Evolutionary conservation across 92 coral and sea anemone species (phyloP), one percentile per base, ranked within the genome.

Genomic region (Galaxea fascicularis): DNA sequence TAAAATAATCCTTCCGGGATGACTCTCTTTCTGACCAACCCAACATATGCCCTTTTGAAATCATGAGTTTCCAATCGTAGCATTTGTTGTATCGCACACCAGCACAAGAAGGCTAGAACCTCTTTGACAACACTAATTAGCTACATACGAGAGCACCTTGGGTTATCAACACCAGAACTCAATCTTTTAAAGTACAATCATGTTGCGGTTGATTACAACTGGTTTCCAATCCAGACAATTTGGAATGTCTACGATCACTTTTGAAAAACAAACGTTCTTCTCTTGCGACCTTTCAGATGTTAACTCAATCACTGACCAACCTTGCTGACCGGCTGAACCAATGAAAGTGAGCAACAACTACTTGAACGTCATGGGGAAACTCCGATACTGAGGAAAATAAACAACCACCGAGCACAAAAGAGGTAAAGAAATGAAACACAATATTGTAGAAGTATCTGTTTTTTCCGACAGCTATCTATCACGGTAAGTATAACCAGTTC

Each of bases 361-460:
- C 17, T 13, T 13, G 4, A 57, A 15, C 63, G n/a, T 6, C 8
- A 15, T 17, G 0, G 54, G 58, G 13, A 53, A 15, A 7, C 26
- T 15, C n/a, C 21, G 76, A 71, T 71, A n/a, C n/a, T n/a, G n/a
- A 22, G 24, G 76, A 71, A 71, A 71, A 71, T 45, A 45, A 71
- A 71, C 21, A 71, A 20, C 24, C 59, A 45, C 35, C 76, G 31
- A 57, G 35, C 58, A 20, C 29, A 22, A 11, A 14, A n/a, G 76
- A 71, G 76, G 46, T 71, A 71, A 71, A 41, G 17, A 21, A 10
- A 1, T 44, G 76, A 46, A 45, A 71, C 35, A 31, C 41, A 53
- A 71, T 71, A 71, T 71, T 71, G 17, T 45, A 24, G 24, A 69
- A 69, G 8, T 1, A 47, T 16, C 18, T 57, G n/a, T 4, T 41